Base-by-base conservation (phyloP, 2,888 invertebrate genomes). In the Drosophila affinis region DNA sequence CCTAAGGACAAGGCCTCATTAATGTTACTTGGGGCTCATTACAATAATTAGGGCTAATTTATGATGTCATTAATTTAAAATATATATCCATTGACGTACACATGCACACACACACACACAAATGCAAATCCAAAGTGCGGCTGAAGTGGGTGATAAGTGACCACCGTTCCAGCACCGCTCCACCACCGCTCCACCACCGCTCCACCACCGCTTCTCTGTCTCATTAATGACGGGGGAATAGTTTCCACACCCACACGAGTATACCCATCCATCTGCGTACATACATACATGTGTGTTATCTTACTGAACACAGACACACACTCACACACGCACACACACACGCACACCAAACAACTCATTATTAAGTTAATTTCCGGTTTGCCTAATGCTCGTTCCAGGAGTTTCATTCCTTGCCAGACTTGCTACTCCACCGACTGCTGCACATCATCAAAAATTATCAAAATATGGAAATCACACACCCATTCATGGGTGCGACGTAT, bases 11-110 rank as follows among this genome's bases (percentile, higher is more conserved):
- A 21, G 49, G 39, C 39, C 79, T 78, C 78, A 84, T 84, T 84
- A 84, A 80, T 78, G 75, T 67, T 67, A 65, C 78, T 73, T 63
- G 71, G 54, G 85, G 73, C 89, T 85, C 87, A 89, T 90, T 90
- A 90, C 73, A 89, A 89, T 89, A 87, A 89, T 89, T 88, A 87
- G 80, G 80, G 72, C 79, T 89, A 87, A 89, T 89, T 89, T 89
- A 89, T 88, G 89, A 78, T 70, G 75, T 79, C 86, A 83, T 88
- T 90, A 88, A 87, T 84, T 86, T 86, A 64, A 79, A 77, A 71
- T 79, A 75, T 52, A 62, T 51, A 64, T 51, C 12, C 52, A 18
- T 17, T 17, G 10, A 39, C 39, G 14, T 12, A n/a, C 5, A 34
- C 12, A 24, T 24, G 24, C 24, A 24, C 24, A 24, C 0, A 5